Evolutionary conservation across 1,140 invertebrate genomes (phyloP), one percentile per base, ranked within the genome.

Genomic region (Lepidurus apus): DNA sequence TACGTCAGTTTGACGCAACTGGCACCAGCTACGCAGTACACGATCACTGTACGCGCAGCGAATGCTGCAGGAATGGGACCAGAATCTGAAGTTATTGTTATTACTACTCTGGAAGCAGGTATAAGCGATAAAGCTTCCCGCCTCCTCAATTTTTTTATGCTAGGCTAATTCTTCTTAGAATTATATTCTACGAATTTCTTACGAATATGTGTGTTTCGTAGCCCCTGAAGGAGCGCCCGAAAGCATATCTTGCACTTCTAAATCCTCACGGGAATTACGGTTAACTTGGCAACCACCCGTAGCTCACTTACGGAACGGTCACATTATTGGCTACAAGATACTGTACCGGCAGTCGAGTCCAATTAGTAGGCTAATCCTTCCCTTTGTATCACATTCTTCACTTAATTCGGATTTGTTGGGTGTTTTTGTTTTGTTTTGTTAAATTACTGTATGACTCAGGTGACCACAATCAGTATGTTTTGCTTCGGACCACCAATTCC

Each of bases 281-380:
- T 88, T 95, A 1, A 91, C 90, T 4, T 95, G 93, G 93, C 85
- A 88, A 77, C 90, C 92, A 0, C 92, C 92, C 0, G 78, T 90
- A 34, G 84, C 86, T 0, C 91, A 93, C 82, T 82, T 91, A 7
- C 85, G 91, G 75, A 91, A 94, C 82, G 92, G 92, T 1, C 89
- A 91, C 79, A 89, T 93, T 53, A 88, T 90, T 81, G 92, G 92
- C 24, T 93, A 90, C 81, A 90, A 90, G 83, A 87, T 91, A 43
- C 90, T 90, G 8, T 88, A 84, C 78, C 83, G 85, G 83, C 73
- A 13, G 1, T 44, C 7, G 21, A 73, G 42, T 74, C 42, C 43
- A 43, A 21, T 24, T 8, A 26, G 43, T 26, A 34, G 13, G 8
- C 7, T 11, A 24, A 24, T 11, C 7, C 42, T 42, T 45, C 11